phyloP scores from a whole-genome alignment of 2,888 invertebrate genomes.

The Hofmannophila pseudospretella region DNA sequence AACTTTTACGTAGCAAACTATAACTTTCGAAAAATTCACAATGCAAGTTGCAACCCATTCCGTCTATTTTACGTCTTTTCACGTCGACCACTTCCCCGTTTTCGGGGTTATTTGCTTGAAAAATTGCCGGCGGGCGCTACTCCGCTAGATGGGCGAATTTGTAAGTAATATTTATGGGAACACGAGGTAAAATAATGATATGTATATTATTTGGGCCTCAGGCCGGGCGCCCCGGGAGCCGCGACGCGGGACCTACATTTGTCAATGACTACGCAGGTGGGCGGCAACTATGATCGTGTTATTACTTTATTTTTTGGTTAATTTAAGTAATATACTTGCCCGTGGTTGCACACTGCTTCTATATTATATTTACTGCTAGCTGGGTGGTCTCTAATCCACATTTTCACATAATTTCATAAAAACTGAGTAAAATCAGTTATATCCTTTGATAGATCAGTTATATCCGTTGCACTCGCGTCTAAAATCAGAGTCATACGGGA shows the following conservation, averaged over 20 bases:
- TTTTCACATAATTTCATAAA: no score
- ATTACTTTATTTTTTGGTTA: slow-evolving; percentile 62
- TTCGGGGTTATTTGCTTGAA: slow-evolving; percentile 50
- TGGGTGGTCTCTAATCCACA: slow-evolving; percentile 30
- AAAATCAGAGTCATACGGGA: no score
- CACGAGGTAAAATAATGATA: slow-evolving; percentile 65
- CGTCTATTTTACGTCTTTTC: slow-evolving; percentile 8
- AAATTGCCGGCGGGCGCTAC: slow-evolving; percentile 48
- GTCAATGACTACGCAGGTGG: slow-evolving; percentile 69
- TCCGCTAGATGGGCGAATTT: slow-evolving; percentile 53
- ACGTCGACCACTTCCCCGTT: slow-evolving; percentile 19
- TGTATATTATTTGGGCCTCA: slow-evolving; percentile 66
- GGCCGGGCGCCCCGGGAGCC: slow-evolving; percentile 41
- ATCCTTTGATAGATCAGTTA: no score
- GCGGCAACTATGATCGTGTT: slow-evolving; percentile 49
- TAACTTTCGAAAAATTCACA: neutral
- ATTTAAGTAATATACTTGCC: slow-evolving; percentile 49
- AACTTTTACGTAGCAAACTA: no score
- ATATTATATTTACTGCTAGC: slow-evolving; percentile 14
- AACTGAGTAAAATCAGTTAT: no score
- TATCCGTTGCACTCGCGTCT: no score
- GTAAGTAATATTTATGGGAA: slow-evolving; percentile 66
- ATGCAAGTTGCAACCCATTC: slow-evolving; percentile 6
- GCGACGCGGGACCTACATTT: slow-evolving; percentile 51
- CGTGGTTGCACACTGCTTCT: slow-evolving; percentile 16